These are phyloP conservation scores for Campoplex capitator DNA, from an alignment of 2,888 invertebrate species.

Conservation along the genomic window DNA sequence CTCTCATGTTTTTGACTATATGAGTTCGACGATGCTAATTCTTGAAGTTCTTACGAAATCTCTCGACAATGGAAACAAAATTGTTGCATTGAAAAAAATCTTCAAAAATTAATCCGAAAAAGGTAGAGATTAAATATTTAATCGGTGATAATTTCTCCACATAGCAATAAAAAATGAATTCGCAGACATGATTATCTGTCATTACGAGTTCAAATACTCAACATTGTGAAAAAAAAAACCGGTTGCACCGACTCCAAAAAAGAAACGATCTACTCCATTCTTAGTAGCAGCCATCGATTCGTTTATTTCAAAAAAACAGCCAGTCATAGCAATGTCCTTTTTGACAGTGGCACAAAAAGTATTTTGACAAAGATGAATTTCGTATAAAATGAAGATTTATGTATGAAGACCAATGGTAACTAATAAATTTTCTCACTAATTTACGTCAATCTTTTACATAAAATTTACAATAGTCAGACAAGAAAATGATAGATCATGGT, in stretches of 20 bases:
- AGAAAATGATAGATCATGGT: neutral
- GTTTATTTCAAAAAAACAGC: no score
- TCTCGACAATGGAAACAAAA: neutral
- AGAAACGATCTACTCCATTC: no score
- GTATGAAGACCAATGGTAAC: neutral
- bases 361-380: neutral
- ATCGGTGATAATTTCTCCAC: neutral
- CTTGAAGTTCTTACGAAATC: neutral
- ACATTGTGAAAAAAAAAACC: no score
- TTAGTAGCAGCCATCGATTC: no score
- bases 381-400: neutral
- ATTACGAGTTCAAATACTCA: neutral
- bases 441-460: neutral
- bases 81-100: neutral
- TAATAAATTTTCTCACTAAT: neutral
- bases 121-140: neutral
- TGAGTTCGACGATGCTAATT: neutral
- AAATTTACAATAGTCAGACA: neutral
- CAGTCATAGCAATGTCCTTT: no score
- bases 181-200: neutral
- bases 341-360: no score
- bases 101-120: neutral
- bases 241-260: no score
- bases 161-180: neutral
- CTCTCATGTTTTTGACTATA: neutral